Percentiles rank a stretch among this genome's conserved stretches.
phyloP scores from a whole-genome alignment of 2,797 vertebrate species.

The Anas bernieri region DNA sequence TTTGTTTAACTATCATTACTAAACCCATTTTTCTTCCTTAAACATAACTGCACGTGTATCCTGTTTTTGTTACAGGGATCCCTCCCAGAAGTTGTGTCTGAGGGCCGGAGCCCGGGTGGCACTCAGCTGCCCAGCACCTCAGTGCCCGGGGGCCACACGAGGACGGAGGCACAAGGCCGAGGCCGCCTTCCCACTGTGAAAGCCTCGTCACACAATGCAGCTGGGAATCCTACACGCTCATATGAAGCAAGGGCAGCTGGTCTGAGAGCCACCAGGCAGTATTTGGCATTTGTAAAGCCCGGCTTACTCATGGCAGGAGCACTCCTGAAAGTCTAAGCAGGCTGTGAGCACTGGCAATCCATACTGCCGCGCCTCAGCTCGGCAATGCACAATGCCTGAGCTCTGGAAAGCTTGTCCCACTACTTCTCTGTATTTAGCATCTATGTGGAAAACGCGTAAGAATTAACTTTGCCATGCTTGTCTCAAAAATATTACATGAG shows the following conservation, averaged over 20 bases:
- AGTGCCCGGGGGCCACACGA: background rate
- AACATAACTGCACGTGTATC: background rate
- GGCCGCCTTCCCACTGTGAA: too few relatives aligned
- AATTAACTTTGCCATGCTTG: background rate
- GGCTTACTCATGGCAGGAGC: background rate
- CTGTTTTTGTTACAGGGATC: background rate
- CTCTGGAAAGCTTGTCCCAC: background rate
- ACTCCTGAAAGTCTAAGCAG: background rate
- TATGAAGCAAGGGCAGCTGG: too few relatives aligned
- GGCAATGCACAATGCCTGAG: background rate
- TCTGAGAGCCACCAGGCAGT: background rate
- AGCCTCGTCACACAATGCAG: background rate
- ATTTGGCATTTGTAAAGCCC: background rate
- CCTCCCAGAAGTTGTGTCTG: background rate
- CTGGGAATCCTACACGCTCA: background rate
- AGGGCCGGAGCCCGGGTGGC: background rate
- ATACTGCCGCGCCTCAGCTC: background rate
- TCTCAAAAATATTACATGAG: background rate
- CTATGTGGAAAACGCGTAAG: background rate
- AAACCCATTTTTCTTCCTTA: background rate
- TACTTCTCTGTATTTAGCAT: background rate
- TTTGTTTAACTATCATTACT: background rate
- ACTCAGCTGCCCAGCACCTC: background rate
- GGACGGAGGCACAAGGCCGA: background rate
- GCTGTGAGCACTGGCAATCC: background rate